phyloP scores from a whole-genome alignment of 2,113 vertebrate genomes.

The Pomatorhinus ruficollis region DNA sequence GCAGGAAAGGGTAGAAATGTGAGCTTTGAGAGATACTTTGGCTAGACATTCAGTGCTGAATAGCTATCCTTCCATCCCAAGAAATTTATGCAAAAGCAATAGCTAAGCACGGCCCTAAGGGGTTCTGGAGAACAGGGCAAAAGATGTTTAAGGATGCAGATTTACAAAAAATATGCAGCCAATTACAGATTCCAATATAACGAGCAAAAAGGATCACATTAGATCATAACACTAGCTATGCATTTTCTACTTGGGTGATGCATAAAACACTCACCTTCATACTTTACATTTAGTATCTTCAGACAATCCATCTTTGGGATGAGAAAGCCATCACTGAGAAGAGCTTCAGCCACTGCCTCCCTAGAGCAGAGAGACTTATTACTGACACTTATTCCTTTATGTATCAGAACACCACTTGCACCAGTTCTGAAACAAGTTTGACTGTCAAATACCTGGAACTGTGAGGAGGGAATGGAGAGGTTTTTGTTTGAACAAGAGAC shows the following conservation, averaged over 20 bases:
- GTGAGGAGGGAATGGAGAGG: background rate
- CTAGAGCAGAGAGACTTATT: slow-evolving; percentile 42
- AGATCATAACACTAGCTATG: background rate
- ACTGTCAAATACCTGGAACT: background rate
- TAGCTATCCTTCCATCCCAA: background rate
- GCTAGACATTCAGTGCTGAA: background rate
- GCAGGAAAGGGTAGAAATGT: background rate
- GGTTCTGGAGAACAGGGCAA: background rate
- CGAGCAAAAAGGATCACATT: background rate
- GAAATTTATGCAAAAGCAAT: background rate
- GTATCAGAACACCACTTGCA: background rate
- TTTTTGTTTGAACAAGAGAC: background rate
- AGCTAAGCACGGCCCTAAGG: background rate
- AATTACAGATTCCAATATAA: background rate
- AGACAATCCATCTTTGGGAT: slow-evolving; percentile 88
- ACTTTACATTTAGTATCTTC: slow-evolving; percentile 80
- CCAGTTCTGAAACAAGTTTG: background rate
- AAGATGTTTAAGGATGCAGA: background rate
- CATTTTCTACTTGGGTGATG: background rate
- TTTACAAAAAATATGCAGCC: background rate
- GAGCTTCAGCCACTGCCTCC: slow-evolving; percentile 77
- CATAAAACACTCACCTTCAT: slow-evolving; percentile 72
- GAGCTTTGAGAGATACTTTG: background rate
- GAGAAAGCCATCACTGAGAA: slow-evolving; percentile 90
- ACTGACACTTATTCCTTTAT: background rate